A percentile compares a stretch with the other conserved stretches of the same genome.
Conservation (phyloP, 2,888 invertebrate genomes). For the Plebejus argus region DNA sequence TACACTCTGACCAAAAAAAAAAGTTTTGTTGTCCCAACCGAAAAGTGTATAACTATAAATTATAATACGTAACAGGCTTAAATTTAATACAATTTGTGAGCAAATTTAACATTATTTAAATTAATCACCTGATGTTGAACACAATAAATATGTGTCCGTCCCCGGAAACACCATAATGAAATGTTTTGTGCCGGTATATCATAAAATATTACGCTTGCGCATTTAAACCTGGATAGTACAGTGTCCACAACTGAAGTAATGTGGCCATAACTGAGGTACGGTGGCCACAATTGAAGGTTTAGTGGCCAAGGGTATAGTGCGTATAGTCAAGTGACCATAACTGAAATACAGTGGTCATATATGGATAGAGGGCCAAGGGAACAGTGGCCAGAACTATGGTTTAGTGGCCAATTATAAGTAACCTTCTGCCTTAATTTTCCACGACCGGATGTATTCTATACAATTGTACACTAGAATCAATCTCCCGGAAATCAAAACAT, state of each 20-base stretch:
- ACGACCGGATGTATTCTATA: too few relatives aligned
- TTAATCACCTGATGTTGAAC: conserved; percentile 4
- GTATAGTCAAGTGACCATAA: too few relatives aligned
- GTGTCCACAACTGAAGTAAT: not conserved
- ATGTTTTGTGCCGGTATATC: conserved; percentile 46
- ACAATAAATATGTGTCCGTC: conserved; percentile 5
- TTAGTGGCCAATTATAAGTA: too few relatives aligned
- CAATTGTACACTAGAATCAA: too few relatives aligned
- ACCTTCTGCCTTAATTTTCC: too few relatives aligned
- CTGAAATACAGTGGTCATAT: too few relatives aligned
- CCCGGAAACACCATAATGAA: conserved; percentile 52
- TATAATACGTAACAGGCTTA: not conserved
- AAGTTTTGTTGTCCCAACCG: too few relatives aligned
- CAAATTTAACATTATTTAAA: not conserved
- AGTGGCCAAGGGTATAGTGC: not conserved
- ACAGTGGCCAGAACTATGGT: too few relatives aligned
- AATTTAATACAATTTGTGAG: not conserved
- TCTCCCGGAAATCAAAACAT: too few relatives aligned
- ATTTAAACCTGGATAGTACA: conserved; percentile 48
- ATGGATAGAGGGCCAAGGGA: too few relatives aligned
- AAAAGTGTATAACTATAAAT: too few relatives aligned
- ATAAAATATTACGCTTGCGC: conserved; percentile 70
- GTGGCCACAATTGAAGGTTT: not conserved
- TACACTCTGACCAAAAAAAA: not conserved
- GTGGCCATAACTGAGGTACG: not conserved